Conservation (phyloP, 2,113 vertebrate genomes). For the Sporophila hypoxantha region DNA sequence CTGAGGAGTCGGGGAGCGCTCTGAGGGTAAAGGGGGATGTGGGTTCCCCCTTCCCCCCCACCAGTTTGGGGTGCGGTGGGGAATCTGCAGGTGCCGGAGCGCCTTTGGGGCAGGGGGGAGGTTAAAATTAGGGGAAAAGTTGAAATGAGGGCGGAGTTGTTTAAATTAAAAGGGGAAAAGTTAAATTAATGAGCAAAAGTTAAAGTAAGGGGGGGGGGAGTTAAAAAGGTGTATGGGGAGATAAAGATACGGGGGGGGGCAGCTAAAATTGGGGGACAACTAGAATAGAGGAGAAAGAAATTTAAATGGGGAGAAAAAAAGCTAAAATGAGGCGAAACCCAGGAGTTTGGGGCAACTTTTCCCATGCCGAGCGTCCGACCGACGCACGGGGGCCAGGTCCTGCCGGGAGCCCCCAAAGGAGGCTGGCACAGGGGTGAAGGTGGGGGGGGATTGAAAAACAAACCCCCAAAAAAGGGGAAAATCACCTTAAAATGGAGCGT, state of each 20-base stretch:
- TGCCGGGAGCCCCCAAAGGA: not conserved
- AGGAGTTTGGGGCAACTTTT: not conserved
- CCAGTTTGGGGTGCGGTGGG: not conserved
- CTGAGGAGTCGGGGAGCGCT: not conserved
- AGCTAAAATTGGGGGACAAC: not conserved
- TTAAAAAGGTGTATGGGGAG: not conserved
- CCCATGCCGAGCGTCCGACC: not conserved
- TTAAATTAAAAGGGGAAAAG: not conserved
- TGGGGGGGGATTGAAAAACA: not conserved
- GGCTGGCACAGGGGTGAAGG: not conserved
- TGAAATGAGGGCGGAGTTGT: not conserved
- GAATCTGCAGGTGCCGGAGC: not conserved
- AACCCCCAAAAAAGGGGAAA: not conserved
- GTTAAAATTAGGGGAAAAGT: not conserved
- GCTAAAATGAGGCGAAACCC: not conserved
- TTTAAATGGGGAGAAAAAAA: accelerated
- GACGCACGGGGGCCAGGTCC: accelerated
- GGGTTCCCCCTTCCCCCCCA: not conserved
- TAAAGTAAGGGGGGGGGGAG: not conserved
- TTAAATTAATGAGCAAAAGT: not conserved
- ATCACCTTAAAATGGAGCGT: not conserved
- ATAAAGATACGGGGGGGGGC: not conserved
- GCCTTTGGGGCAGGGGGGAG: not conserved
- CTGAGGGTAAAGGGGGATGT: not conserved
- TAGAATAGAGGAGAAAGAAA: not conserved